A percentile compares a stretch with the other conserved stretches of the same genome.
Conservation (phyloP, 2,113 vertebrate species). For the Myrmecobius fasciatus region DNA sequence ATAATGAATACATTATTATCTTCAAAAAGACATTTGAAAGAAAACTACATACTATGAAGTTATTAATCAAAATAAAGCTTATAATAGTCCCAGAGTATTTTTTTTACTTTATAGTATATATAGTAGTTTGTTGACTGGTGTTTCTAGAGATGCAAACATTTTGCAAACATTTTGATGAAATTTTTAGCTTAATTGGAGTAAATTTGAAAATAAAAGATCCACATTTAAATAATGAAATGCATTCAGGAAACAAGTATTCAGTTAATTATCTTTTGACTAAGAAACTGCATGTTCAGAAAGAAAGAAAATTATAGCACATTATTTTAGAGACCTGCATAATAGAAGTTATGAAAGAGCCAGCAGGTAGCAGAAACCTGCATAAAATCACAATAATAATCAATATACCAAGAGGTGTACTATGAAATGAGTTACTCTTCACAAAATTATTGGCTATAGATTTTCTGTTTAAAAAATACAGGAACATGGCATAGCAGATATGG, state of each 20-base stretch:
- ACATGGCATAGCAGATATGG: background rate
- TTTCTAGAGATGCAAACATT: background rate
- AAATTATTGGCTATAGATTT: background rate
- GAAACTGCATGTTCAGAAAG: background rate
- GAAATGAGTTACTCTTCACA: background rate
- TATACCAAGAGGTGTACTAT: background rate
- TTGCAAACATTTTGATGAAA: background rate
- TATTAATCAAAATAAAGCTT: background rate
- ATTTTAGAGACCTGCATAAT: background rate
- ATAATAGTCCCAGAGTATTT: background rate
- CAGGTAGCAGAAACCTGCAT: background rate
- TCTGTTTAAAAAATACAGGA: background rate
- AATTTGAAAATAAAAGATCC: background rate
- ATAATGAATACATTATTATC: background rate
- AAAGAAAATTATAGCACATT: background rate
- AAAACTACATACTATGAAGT: background rate
- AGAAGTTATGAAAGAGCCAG: background rate
- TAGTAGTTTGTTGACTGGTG: background rate
- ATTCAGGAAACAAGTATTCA: background rate
- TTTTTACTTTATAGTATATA: no score
- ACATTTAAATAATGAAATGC: background rate
- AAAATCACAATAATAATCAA: background rate
- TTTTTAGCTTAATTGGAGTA: background rate
- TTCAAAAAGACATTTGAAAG: background rate
- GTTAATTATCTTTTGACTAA: background rate